These are phyloP conservation scores for Crocidura indochinensis DNA, from an alignment of 2,797 vertebrate genomes.

Conservation along the genomic window DNA sequence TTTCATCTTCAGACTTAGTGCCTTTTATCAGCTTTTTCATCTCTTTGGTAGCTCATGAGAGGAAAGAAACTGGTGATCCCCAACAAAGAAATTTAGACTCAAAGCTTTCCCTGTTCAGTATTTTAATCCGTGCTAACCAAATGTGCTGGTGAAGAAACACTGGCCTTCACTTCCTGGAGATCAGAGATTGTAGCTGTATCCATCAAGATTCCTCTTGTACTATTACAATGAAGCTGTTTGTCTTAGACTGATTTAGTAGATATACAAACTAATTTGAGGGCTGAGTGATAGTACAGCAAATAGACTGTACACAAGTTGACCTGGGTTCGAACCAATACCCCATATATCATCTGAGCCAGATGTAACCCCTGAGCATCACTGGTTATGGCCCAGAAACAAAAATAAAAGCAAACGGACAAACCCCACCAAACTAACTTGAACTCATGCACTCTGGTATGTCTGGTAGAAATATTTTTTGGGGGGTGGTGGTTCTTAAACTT, in stretches of 20 bases:
- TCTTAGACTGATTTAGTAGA: slow-evolving; percentile 12
- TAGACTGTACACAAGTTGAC: too few species aligned
- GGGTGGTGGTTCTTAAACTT: background rate
- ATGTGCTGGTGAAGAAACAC: background rate
- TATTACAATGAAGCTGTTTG: too few species aligned
- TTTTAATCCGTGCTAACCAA: background rate
- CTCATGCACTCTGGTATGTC: too few species aligned
- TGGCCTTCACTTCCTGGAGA: background rate
- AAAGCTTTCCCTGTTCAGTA: background rate
- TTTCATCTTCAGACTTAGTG: slow-evolving; percentile 17
- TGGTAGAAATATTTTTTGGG: background rate
- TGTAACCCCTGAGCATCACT: too few species aligned
- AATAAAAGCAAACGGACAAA: too few species aligned
- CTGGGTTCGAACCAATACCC: too few species aligned
- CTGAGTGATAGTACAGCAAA: too few species aligned
- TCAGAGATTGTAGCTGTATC: slow-evolving; percentile 25
- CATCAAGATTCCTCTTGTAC: too few species aligned
- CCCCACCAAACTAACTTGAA: too few species aligned
- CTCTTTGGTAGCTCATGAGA: background rate
- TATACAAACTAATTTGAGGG: slow-evolving; percentile 9
- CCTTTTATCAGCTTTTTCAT: background rate
- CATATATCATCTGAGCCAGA: too few species aligned
- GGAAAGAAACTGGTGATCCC: background rate
- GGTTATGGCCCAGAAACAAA: too few species aligned
- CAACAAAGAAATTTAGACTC: background rate